Evolutionary conservation across 2,113 vertebrate species (phyloP).

Genomic region (Amblyopsis rosae): DNA sequence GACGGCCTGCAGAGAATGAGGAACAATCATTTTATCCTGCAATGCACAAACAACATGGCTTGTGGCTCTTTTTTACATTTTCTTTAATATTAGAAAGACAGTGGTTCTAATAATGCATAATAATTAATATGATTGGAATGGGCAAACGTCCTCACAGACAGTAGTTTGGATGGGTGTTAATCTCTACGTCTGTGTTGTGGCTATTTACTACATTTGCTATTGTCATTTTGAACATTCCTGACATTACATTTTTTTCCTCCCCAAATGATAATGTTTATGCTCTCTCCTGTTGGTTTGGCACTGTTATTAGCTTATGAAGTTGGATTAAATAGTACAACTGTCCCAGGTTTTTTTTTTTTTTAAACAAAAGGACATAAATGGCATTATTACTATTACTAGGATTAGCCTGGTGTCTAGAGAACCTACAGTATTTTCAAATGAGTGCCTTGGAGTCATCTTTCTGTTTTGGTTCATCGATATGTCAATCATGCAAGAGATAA

Average conservation of each 20-base stretch:
- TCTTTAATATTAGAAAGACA: too few species aligned
- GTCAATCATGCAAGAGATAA: neutral
- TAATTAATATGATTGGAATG: too few species aligned
- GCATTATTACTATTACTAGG: neutral
- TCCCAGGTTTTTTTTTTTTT: neutral
- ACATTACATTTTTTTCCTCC: neutral
- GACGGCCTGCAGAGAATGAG: neutral
- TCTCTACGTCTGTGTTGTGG: neutral
- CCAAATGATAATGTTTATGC: too few species aligned
- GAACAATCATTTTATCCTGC: neutral
- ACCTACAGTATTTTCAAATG: neutral
- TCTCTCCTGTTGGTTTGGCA: neutral
- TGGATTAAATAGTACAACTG: neutral
- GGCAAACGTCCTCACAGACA: too few species aligned
- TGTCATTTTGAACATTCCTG: neutral
- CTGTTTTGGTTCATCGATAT: neutral
- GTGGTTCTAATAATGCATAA: too few species aligned
- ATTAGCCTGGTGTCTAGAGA: neutral
- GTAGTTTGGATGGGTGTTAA: too few species aligned
- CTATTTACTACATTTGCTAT: neutral
- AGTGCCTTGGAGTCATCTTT: neutral
- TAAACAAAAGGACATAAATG: neutral
- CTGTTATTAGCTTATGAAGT: neutral
- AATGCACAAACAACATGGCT: neutral
- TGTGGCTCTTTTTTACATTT: neutral